Evolutionary conservation across 2,888 invertebrate species (phyloP).

Genomic region (Ariolimax columbianus): DNA sequence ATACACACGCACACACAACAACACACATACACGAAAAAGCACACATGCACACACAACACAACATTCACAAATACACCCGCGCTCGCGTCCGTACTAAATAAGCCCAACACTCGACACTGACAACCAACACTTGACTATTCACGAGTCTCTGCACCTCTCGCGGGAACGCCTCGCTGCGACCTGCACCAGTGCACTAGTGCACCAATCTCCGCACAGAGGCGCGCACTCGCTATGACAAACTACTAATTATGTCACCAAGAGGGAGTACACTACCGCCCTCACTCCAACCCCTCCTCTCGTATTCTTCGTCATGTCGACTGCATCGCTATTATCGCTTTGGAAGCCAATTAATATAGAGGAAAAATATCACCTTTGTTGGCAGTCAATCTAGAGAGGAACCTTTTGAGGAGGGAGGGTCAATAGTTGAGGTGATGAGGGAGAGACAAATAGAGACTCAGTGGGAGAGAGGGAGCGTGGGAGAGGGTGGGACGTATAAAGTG

Average conservation of each 20-base stretch:
- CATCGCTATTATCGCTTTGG: not conserved
- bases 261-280: not conserved
- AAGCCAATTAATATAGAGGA: not conserved
- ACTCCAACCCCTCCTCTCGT: not conserved
- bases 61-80: not conserved
- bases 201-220: not conserved
- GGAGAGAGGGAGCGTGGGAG: not conserved
- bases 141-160: not conserved
- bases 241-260: slow-evolving; percentile 6
- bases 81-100: not conserved
- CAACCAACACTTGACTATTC: slow-evolving; percentile 16
- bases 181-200: slow-evolving; percentile 7
- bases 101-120: not conserved
- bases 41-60: not conserved
- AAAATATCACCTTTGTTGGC: not conserved
- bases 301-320: not conserved
- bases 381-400: not conserved
- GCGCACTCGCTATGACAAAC: slow-evolving; percentile 1
- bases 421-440: not conserved
- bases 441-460: slow-evolving; percentile 24
- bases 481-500: not conserved
- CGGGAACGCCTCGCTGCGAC: not conserved
- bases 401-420: not conserved
- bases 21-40: too few relatives aligned
- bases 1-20: too few relatives aligned